Evolutionary conservation across 2,888 invertebrate genomes (phyloP).

Genomic region (Cantharis rufa): DNA sequence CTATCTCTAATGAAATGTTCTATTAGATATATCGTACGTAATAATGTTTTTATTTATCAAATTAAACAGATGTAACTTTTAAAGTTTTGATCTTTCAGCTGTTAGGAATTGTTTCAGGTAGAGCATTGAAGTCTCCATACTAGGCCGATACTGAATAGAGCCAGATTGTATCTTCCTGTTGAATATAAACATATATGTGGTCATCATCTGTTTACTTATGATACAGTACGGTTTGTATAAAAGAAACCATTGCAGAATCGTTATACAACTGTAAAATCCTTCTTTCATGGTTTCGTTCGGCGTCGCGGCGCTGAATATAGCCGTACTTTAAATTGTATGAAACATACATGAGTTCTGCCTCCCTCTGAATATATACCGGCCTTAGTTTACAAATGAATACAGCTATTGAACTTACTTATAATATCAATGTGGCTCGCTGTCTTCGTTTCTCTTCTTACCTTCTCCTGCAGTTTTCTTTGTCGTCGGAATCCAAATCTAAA

Average conservation of each 20-base stretch:
- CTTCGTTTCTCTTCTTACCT: constrained; percentile 45
- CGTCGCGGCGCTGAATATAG: constrained; percentile 53
- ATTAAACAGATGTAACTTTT: neutral
- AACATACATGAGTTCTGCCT: constrained; percentile 63
- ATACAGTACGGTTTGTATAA: constrained; percentile 30
- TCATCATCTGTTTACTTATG: constrained; percentile 37
- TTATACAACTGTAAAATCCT: constrained; percentile 44
- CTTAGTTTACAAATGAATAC: constrained; percentile 72
- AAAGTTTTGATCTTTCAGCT: neutral
- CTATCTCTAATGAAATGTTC: constrained; percentile 33
- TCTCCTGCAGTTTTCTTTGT: constrained; percentile 51
- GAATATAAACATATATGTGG: constrained; percentile 36
- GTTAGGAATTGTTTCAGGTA: constrained; percentile 15
- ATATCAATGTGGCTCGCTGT: constrained; percentile 65
- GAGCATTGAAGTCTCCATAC: constrained; percentile 43
- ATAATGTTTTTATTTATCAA: constrained; percentile 14
- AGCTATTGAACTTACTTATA: constrained; percentile 74
- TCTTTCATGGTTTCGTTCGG: constrained; percentile 42
- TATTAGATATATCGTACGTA: constrained; percentile 9
- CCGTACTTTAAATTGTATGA: constrained; percentile 63
- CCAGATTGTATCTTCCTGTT: constrained; percentile 31
- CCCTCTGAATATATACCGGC: constrained; percentile 56
- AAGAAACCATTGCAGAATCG: constrained; percentile 35
- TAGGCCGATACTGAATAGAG: constrained; percentile 27
- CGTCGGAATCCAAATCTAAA: constrained; percentile 56